These are phyloP conservation scores for Drepana arcuata DNA, from an alignment of 1,140 invertebrate genomes.

Conservation along the genomic window DNA sequence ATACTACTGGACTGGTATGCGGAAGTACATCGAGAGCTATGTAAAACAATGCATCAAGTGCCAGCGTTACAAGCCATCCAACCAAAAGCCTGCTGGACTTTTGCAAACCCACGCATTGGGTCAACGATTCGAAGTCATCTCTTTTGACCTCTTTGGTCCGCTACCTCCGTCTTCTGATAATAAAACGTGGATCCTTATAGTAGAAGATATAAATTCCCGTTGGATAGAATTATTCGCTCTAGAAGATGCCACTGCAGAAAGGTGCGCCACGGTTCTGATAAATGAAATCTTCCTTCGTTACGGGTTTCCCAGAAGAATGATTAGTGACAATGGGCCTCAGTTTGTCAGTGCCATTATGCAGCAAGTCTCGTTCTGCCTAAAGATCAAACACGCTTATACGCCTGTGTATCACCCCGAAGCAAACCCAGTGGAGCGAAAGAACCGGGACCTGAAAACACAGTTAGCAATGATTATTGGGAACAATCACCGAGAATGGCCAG, in stretches of 20 bases:
- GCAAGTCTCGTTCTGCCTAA: background rate
- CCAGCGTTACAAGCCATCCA: constrained; percentile 5
- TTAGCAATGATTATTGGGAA: background rate
- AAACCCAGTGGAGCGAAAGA: constrained; percentile 22
- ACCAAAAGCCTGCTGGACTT: constrained; percentile 2
- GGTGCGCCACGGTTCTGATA: background rate
- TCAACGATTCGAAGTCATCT: constrained; percentile 1
- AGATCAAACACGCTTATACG: background rate
- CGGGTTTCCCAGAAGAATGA: constrained; percentile 1
- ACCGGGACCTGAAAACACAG: background rate
- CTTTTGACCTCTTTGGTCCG: constrained; percentile 6
- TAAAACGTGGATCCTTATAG: constrained; percentile 4
- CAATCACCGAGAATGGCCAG: constrained; percentile 21
- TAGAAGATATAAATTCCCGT: constrained; percentile 2
- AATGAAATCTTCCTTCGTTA: constrained; percentile 6
- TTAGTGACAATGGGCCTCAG: constrained; percentile 6
- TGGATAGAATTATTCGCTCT: constrained; percentile 6
- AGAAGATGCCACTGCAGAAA: background rate
- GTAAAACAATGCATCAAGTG: constrained; percentile 1
- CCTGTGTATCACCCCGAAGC: constrained; percentile 27
- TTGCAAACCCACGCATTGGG: constrained; percentile 2
- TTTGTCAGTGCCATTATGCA: constrained; percentile 7
- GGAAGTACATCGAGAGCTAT: constrained; percentile 2
- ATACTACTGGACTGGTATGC: constrained; percentile 6
- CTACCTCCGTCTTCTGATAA: background rate